A percentile compares a stretch with the other conserved stretches of the same genome.
phyloP scores from a whole-genome alignment of 2,113 vertebrate genomes.

The Chunga burmeisteri region DNA sequence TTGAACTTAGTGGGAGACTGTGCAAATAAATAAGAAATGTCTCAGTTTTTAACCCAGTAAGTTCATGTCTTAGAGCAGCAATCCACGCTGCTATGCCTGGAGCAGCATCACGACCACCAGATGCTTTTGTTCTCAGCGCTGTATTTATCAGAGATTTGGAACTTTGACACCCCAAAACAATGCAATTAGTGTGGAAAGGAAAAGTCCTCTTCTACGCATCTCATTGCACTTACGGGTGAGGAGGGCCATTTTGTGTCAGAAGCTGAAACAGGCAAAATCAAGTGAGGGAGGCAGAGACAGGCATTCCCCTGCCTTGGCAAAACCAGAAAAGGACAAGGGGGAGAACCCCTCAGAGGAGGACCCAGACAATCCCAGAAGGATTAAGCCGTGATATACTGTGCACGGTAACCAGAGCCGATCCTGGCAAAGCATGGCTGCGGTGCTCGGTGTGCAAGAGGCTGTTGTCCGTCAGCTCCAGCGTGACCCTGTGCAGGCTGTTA shows the following conservation, averaged over 20 bases:
- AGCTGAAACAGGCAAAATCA: background rate
- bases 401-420: constrained; percentile 1
- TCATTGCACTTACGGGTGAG: background rate
- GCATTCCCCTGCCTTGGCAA: constrained; percentile 22
- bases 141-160: background rate
- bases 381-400: constrained; percentile 1
- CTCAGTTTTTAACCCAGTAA: background rate
- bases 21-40: background rate
- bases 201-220: background rate
- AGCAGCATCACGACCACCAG: background rate
- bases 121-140: background rate
- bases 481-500: constrained; percentile 35
- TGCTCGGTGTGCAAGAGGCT: constrained; percentile 16
- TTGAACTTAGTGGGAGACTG: background rate
- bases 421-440: background rate
- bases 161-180: background rate
- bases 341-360: background rate
- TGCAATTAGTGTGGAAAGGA: background rate
- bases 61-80: background rate
- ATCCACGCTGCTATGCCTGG: background rate
- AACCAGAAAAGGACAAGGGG: constrained; percentile 32
- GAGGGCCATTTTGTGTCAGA: background rate
- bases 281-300: background rate
- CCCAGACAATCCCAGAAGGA: background rate
- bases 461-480: constrained; percentile 54